Conservation (phyloP, 2,888 invertebrate species). For the Diadegma fenestrale region DNA sequence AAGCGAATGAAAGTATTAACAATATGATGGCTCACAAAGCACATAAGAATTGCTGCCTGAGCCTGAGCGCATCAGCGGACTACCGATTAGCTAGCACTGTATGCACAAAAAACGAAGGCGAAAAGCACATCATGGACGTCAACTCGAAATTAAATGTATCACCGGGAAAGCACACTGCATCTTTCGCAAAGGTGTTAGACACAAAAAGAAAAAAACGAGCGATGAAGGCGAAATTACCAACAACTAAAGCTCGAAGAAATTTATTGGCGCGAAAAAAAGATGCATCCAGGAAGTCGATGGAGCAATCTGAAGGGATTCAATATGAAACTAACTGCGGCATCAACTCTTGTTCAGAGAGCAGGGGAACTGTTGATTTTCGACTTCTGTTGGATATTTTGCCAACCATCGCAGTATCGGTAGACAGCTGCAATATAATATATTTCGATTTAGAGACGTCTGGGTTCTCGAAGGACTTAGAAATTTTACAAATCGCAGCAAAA, state of each 20-base stretch:
- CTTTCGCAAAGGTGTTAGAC: background rate
- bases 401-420: background rate
- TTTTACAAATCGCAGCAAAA: slow-evolving; percentile 71
- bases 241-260: background rate
- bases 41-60: slow-evolving; percentile 10
- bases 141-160: background rate
- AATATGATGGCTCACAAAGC: slow-evolving; percentile 40
- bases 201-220: background rate
- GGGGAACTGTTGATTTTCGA: background rate
- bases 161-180: background rate
- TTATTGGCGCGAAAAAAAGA: background rate
- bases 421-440: background rate
- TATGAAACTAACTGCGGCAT: background rate
- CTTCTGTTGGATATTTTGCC: background rate
- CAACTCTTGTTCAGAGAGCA: background rate
- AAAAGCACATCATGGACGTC: background rate
- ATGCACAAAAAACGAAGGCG: background rate
- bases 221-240: background rate
- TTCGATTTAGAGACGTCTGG: background rate
- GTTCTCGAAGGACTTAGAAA: slow-evolving; percentile 57
- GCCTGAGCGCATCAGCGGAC: background rate
- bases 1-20: slow-evolving; percentile 20
- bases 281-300: background rate
- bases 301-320: background rate
- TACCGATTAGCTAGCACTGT: background rate